Evolutionary conservation across 2,113 vertebrate genomes (phyloP).

Genomic region (Macrotus californicus): DNA sequence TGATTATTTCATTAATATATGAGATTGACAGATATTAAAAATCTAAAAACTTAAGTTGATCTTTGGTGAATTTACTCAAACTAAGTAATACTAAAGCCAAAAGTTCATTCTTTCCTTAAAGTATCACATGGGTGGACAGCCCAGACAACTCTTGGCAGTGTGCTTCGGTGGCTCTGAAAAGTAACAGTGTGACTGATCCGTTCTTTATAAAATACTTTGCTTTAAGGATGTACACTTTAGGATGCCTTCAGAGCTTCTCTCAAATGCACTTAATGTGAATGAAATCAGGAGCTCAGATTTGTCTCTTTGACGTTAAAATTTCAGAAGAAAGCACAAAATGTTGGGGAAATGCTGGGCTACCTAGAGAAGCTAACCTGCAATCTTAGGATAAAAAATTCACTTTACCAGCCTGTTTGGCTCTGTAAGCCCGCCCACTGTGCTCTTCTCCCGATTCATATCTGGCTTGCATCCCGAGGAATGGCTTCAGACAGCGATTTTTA

Average conservation of each 20-base stretch:
- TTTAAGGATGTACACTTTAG: neutral
- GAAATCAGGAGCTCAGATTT: neutral
- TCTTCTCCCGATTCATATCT: neutral
- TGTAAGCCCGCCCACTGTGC: neutral
- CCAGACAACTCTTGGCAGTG: neutral
- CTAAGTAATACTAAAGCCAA: neutral
- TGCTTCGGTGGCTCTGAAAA: neutral
- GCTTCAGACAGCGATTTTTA: neutral
- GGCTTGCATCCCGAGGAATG: neutral
- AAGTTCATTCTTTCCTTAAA: neutral
- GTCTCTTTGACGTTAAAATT: neutral
- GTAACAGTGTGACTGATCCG: neutral
- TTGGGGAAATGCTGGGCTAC: neutral
- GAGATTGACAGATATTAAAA: neutral
- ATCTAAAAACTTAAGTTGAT: neutral
- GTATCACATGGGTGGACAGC: neutral
- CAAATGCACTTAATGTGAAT: neutral
- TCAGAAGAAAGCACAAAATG: neutral
- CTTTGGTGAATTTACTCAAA: neutral
- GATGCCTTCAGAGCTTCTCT: neutral
- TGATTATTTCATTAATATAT: neutral
- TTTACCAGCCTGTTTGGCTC: neutral
- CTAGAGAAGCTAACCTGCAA: neutral
- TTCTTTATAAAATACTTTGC: neutral
- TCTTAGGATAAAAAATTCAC: neutral